phyloP scores from a whole-genome alignment of 2,888 invertebrate genomes.

The Adelognathus sp. region DNA sequence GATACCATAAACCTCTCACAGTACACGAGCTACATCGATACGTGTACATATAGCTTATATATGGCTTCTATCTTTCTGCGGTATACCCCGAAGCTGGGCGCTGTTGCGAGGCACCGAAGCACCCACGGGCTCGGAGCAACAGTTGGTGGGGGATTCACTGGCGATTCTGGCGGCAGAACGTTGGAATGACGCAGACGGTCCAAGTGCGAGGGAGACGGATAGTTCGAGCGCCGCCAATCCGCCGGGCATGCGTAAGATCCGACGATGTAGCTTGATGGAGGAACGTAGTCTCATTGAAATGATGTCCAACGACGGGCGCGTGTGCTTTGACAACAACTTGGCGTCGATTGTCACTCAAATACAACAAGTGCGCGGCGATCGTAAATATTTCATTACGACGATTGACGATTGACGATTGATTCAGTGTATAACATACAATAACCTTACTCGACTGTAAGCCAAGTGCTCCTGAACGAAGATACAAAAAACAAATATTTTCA shows the following conservation, averaged over 20 bases:
- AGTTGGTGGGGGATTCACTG: slow-evolving; percentile 64
- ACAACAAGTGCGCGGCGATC: no score
- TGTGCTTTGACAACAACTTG: slow-evolving; percentile 37
- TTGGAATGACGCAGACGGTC: neutral
- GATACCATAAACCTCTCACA: slow-evolving; percentile 23
- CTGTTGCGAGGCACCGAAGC: slow-evolving; percentile 21
- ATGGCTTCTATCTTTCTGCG: neutral
- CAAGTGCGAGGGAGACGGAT: slow-evolving; percentile 28
- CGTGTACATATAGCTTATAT: neutral
- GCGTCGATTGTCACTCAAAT: neutral
- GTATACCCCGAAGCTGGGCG: neutral
- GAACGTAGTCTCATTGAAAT: slow-evolving; percentile 72
- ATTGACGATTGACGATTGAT: neutral
- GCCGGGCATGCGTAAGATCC: slow-evolving; percentile 73
- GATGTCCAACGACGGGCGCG: slow-evolving; percentile 69
- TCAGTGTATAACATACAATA: no score
- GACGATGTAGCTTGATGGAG: slow-evolving; percentile 64
- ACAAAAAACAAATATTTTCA: neutral
- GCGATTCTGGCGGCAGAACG: neutral
- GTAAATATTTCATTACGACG: neutral
- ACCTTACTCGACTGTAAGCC: no score
- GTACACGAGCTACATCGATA: slow-evolving; percentile 6
- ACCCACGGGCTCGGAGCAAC: slow-evolving; percentile 64
- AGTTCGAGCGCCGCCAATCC: slow-evolving; percentile 61
- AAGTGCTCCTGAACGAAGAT: neutral